phyloP scores from a whole-genome alignment of 1,140 invertebrate species.

The Plectrocnemia conspersa region DNA sequence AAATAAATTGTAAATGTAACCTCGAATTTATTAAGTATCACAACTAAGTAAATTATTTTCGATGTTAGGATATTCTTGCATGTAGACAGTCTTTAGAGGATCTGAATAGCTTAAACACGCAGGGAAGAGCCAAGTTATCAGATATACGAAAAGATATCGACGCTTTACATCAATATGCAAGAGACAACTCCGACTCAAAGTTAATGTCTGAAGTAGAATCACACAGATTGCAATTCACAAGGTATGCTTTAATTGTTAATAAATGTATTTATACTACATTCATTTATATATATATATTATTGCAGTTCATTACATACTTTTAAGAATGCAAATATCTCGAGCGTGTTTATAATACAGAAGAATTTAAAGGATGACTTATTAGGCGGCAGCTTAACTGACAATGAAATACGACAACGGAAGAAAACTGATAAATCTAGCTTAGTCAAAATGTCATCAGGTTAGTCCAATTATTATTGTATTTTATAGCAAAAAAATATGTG shows the following conservation, averaged over 20 bases:
- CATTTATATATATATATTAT: conserved; percentile 30
- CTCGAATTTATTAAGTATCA: neutral
- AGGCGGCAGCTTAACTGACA: conserved; percentile 54
- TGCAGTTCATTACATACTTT: conserved; percentile 66
- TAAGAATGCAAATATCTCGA: conserved; percentile 70
- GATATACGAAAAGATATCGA: conserved; percentile 64
- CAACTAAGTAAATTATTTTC: conserved; percentile 23
- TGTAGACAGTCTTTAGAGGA: conserved; percentile 62
- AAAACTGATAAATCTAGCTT: conserved; percentile 62
- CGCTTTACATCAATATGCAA: conserved; percentile 60
- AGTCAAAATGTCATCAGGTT: conserved; percentile 58
- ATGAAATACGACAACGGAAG: conserved; percentile 55
- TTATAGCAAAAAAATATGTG: neutral
- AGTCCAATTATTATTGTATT: conserved; percentile 7
- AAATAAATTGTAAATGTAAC: conserved; percentile 7
- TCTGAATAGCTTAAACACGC: conserved; percentile 67
- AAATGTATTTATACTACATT: conserved; percentile 17
- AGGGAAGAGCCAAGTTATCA: conserved; percentile 63
- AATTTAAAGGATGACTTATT: conserved; percentile 65
- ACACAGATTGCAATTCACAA: conserved; percentile 63
- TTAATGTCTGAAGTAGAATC: conserved; percentile 61
- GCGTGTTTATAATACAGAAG: conserved; percentile 71
- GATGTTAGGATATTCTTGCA: conserved; percentile 59
- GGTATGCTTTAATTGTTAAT: conserved; percentile 39
- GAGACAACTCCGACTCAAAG: conserved; percentile 58